A percentile compares a stretch with the other conserved stretches of the same genome.
Conservation (phyloP, 35 echinoderm and acorn worm genomes). For the Heliocidaris tuberculata region DNA sequence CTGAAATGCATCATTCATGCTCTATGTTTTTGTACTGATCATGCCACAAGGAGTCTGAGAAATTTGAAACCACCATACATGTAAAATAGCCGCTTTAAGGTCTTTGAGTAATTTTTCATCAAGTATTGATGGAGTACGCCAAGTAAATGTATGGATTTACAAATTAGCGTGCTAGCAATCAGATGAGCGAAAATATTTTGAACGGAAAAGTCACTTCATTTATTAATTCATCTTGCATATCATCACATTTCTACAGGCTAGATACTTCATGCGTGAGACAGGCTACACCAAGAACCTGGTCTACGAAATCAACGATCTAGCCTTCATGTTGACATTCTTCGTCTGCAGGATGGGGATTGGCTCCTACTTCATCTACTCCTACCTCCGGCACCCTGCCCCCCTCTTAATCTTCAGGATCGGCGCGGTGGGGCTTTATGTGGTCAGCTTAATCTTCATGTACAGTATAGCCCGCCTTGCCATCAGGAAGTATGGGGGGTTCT, state of each 20-base stretch:
- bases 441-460: slow-evolving; percentile 72
- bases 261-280: slow-evolving; percentile 83
- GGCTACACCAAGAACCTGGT: slow-evolving; percentile 54
- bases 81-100: no score
- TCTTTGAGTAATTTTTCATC: no score
- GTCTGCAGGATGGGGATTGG: slow-evolving; percentile 72
- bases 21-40: no score
- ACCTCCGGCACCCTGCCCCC: slow-evolving; percentile 67
- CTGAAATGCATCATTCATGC: no score
- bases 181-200: neutral
- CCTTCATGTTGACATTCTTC: slow-evolving; percentile 80
- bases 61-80: no score
- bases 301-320: slow-evolving; percentile 88
- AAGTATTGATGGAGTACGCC: no score
- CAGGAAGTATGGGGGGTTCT: slow-evolving; percentile 75
- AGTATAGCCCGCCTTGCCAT: slow-evolving; percentile 65
- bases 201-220: no score
- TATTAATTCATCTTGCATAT: neutral
- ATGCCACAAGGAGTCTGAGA: no score
- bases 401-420: slow-evolving; percentile 68
- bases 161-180: no score
- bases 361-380: slow-evolving; percentile 62
- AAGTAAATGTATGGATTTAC: no score
- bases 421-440: slow-evolving; percentile 67
- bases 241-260: slow-evolving; percentile 49